Evolutionary conservation across 2,888 invertebrate genomes (phyloP), one percentile per base, ranked within the genome.

Genomic region (Sphinx pinastri): DNA sequence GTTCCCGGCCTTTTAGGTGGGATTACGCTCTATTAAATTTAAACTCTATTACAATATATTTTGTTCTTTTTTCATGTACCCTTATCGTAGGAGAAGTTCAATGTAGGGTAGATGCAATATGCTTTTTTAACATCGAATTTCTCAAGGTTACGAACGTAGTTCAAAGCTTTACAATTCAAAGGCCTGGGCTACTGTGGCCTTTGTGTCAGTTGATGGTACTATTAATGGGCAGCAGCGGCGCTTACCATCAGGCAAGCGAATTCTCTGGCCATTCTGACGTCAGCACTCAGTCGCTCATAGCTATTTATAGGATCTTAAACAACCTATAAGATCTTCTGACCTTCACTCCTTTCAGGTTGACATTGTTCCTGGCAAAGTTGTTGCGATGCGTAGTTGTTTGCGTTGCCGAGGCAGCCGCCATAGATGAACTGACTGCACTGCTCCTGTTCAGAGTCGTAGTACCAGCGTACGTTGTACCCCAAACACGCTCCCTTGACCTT

Each of bases 361-460:
- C 98, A 99, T 13, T 95, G 95, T 68, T 95, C 87, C 82, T 96
- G 95, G 84, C 99, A 99, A 67, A 97, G 95, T 74, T 98, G 97
- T 58, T 95, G 90, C 0, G 96, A 96, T 74, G 97, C 96, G 86
- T 98, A 99, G 83, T 97, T 96, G 88, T 99, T 99, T 72, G 95
- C 96, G 84, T 99, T 99, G 60, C 99, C 99, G 70, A 98, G 96
- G 85, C 99, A 99, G 2, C 99, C 99, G 1, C 98, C 97, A 87
- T 97, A 99, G 73, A 96, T 95, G 88, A 99, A 99, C 84, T 97
- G 97, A 5, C 96, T 95, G 85, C 99, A 99, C 38, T 96, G 95
- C 78, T 97, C 96, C 58, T 96, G 94, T 0, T 95, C 95, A 0
- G 94, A 86, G 87, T 99, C 97, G 87, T 96, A 99, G 92, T 97